Conservation (phyloP, 2,797 vertebrate genomes). For the Malacoraja senta region DNA sequence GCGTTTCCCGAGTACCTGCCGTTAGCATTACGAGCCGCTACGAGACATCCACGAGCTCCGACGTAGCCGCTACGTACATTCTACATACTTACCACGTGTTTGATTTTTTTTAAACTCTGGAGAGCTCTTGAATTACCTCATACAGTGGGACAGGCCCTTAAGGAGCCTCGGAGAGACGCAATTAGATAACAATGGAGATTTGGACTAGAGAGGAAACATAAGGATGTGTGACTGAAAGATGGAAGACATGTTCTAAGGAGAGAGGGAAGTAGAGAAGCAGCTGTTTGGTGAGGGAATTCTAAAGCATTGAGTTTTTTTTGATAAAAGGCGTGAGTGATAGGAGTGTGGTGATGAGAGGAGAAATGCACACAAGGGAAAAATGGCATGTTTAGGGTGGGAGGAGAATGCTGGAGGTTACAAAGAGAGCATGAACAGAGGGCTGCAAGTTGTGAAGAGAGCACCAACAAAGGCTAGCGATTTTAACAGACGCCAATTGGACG, state of each 20-base stretch:
- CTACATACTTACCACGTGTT: too few relatives aligned
- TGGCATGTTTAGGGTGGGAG: neutral
- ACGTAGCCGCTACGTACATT: too few relatives aligned
- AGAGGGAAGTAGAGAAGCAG: neutral
- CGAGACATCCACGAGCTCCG: too few relatives aligned
- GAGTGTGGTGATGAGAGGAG: neutral
- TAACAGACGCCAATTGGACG: neutral
- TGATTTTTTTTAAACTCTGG: too few relatives aligned
- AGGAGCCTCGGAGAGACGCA: neutral
- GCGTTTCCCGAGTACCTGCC: too few relatives aligned
- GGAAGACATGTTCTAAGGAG: neutral
- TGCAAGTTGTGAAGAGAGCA: neutral
- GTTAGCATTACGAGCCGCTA: too few relatives aligned
- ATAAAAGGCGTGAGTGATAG: neutral
- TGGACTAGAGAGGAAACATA: neutral
- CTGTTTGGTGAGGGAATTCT: neutral
- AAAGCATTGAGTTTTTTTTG: neutral
- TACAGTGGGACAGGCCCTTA: too few relatives aligned
- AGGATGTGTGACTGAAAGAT: neutral
- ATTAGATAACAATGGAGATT: neutral
- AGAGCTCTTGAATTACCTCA: too few relatives aligned
- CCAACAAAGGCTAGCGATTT: neutral
- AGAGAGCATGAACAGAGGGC: neutral
- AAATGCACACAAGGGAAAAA: neutral
- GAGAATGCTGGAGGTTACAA: neutral